A percentile compares a stretch with the other conserved stretches of the same genome.
Evolutionary conservation across 2,888 invertebrate species (phyloP).

Genomic region (Tetramorium bicarinatum): DNA sequence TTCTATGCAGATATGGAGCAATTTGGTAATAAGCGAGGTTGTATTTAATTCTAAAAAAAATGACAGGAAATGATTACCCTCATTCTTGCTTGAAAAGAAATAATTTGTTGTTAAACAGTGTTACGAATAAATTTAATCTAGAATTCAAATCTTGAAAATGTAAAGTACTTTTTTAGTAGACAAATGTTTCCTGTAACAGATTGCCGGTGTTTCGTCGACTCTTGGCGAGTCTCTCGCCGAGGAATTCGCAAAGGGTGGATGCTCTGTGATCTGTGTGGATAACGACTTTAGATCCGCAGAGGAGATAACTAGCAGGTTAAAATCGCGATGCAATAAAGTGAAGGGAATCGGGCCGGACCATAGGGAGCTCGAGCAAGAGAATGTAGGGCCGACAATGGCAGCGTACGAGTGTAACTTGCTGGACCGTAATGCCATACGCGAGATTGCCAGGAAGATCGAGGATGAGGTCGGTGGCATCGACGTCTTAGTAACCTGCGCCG

Average conservation of each 20-base stretch:
- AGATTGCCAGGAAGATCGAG: conserved; percentile 77
- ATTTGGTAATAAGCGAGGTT: background rate
- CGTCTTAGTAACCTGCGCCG: conserved; percentile 82
- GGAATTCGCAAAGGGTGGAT: conserved; percentile 81
- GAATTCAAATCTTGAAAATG: background rate
- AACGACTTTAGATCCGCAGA: conserved; percentile 69
- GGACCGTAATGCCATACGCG: conserved; percentile 77
- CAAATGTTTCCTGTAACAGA: conserved; percentile 61
- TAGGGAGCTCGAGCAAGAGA: conserved; percentile 66
- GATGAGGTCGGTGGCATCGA: conserved; percentile 81
- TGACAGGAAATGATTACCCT: background rate
- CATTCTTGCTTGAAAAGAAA: background rate
- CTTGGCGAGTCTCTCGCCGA: conserved; percentile 80
- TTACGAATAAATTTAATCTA: background rate
- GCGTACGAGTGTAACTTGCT: conserved; percentile 80
- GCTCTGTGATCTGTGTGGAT: conserved; percentile 82
- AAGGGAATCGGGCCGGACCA: conserved; percentile 70
- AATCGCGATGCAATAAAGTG: conserved; percentile 63
- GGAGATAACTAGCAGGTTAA: conserved; percentile 68
- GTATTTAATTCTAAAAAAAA: too few species aligned
- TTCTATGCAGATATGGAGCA: background rate
- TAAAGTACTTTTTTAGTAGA: background rate
- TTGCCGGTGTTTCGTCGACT: conserved; percentile 80
- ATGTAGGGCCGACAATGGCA: conserved; percentile 58
- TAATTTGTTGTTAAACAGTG: background rate